A percentile compares a stretch with the other conserved stretches of the same genome.
Conservation (phyloP, 2,888 invertebrate genomes). For the Drosophila mercatorum region DNA sequence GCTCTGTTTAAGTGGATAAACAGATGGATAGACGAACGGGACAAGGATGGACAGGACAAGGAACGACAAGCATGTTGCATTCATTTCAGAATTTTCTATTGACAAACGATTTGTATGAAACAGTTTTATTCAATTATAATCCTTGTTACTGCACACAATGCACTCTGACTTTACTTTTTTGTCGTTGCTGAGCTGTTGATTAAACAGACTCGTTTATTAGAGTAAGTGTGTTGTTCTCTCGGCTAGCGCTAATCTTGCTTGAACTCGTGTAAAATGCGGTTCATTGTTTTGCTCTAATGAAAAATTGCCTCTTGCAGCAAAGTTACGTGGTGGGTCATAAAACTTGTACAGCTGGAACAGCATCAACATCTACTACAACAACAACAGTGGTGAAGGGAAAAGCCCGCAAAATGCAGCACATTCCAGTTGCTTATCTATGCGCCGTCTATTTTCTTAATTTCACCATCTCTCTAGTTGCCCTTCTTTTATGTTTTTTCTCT, state of each 20-base stretch:
- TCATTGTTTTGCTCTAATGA: conserved; percentile 66
- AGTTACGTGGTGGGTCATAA: conserved; percentile 68
- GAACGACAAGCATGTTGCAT: too few relatives aligned
- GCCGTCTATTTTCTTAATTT: conserved; percentile 69
- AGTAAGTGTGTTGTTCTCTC: conserved; percentile 1
- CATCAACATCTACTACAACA: background rate
- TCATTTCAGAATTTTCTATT: background rate
- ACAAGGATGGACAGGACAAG: too few relatives aligned
- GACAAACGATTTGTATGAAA: background rate
- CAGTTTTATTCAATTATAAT: background rate
- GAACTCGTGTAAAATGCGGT: conserved; percentile 23
- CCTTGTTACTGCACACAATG: background rate
- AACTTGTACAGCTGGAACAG: conserved; percentile 45
- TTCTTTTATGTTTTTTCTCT: conserved; percentile 3
- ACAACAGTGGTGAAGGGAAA: conserved; percentile 10
- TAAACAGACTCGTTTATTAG: conserved; percentile 14
- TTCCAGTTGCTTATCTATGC: conserved; percentile 72
- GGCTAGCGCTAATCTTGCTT: conserved; percentile 5
- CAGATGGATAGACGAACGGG: too few relatives aligned
- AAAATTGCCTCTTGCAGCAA: conserved; percentile 65
- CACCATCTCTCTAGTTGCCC: conserved; percentile 26
- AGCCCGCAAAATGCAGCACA: conserved; percentile 53
- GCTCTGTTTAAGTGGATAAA: too few relatives aligned
- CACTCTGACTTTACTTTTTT: background rate
- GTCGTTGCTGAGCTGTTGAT: conserved; percentile 20